Evolutionary conservation across 2,888 invertebrate genomes (phyloP).

Genomic region (Leptogaster cylindrica): DNA sequence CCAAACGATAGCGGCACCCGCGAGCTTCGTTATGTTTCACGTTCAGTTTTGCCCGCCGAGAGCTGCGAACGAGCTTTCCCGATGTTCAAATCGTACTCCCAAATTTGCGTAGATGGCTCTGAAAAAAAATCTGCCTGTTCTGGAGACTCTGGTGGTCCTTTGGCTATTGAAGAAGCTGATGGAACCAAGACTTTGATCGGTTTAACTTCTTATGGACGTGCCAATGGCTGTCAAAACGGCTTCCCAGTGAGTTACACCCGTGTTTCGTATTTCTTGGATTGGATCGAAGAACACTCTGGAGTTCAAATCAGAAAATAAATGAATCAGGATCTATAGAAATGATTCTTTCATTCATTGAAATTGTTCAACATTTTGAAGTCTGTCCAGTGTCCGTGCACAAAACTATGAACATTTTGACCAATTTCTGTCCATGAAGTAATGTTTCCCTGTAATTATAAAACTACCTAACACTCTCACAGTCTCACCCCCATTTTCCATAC

Average conservation of each 20-base stretch:
- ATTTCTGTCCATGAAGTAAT: too few relatives aligned
- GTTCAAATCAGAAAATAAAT: slow-evolving; percentile 21
- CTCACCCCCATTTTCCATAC: too few relatives aligned
- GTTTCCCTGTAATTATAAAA: too few relatives aligned
- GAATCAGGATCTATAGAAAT: neutral
- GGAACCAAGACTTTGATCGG: slow-evolving; percentile 18
- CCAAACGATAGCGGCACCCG: neutral
- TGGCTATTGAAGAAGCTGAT: slow-evolving; percentile 8
- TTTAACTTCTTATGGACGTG: slow-evolving; percentile 16
- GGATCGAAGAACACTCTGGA: slow-evolving; percentile 2
- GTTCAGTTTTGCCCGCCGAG: neutral
- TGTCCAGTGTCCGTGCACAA: too few relatives aligned
- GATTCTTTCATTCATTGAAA: too few relatives aligned
- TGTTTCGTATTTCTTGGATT: slow-evolving; percentile 1
- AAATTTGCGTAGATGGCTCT: slow-evolving; percentile 54
- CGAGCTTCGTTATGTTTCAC: neutral
- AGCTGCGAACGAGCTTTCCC: neutral
- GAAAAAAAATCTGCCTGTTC: slow-evolving; percentile 57
- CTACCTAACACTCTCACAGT: too few relatives aligned
- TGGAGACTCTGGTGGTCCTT: slow-evolving; percentile 19
- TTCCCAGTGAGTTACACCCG: slow-evolving; percentile 19
- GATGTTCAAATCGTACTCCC: neutral
- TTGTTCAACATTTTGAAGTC: too few relatives aligned
- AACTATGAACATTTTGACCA: too few relatives aligned
- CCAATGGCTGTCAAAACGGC: slow-evolving; percentile 11